Evolutionary conservation across 2,888 invertebrate genomes (phyloP), one percentile per base, ranked within the genome.

Genomic region (Drosophila nr. perissopoda): DNA sequence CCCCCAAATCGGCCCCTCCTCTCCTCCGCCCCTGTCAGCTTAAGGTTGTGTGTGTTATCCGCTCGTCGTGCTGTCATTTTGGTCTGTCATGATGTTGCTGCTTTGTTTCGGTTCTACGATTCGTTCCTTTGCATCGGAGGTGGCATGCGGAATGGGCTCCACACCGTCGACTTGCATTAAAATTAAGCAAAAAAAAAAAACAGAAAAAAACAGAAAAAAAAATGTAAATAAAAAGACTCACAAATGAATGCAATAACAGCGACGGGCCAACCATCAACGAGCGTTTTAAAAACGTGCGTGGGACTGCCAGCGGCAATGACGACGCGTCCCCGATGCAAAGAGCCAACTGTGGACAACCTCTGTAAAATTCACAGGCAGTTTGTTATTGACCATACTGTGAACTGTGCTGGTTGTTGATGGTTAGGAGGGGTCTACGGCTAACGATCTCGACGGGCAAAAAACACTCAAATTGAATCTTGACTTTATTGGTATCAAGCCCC

Each of bases 211-310:
- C 73, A 72, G 77, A 72, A 21, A 74, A 76, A 69, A 80, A 88
- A 88, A 86, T 74, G 83, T 80, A 86, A 86, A 88, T 88, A 83
- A 76, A 45, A 83, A 83, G 83, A 74, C 87, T 63, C 83, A 70
- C 77, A 81, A 82, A 82, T 82, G 87, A 84, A 87, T 84, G 88
- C 85, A 80, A 83, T 87, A 86, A 85, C 82, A 83, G 69, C 81
- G 80, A 80, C 70, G 57, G 60, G 71, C 59, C 51, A 27, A 51
- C 62, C 61, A 62, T 65, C 76, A 69, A 88, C 73, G 68, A 78
- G 82, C 69, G 62, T 70, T 78, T 74, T 75, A 80, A 80, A 84
- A 84, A 89, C 78, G 87, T 84, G 84, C 84, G 84, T 84, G 84
- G 84, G 84, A 84, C 78, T 76, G 89, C 62, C 88, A 57, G 74